Conservation (phyloP, 1,140 invertebrate species). For the Daktulosphaira vitifoliae region DNA sequence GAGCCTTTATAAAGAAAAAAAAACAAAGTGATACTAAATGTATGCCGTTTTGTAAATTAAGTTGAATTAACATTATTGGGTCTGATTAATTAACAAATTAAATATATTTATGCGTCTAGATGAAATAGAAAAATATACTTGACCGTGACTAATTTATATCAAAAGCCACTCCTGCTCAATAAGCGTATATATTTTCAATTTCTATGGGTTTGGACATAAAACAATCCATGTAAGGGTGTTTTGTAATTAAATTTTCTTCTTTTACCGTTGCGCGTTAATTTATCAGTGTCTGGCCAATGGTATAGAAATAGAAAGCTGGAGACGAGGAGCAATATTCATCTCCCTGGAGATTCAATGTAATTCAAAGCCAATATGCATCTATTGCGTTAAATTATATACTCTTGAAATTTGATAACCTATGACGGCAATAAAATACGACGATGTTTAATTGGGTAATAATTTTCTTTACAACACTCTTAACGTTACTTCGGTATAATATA, state of each 20-base stretch:
- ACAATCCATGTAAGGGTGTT: neutral
- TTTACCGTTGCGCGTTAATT: conserved; percentile 12
- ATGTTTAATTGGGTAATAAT: conserved; percentile 1
- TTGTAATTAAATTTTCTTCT: conserved; percentile 29
- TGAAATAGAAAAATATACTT: conserved; percentile 8
- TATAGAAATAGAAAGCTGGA: neutral
- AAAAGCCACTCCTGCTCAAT: neutral
- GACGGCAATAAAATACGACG: neutral
- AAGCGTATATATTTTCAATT: neutral
- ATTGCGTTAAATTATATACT: neutral
- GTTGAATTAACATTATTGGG: too few relatives aligned
- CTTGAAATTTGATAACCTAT: conserved; percentile 26
- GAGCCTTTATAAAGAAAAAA: too few relatives aligned
- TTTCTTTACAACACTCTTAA: neutral
- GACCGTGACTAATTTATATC: conserved; percentile 18
- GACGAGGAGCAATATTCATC: neutral
- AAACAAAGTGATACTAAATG: too few relatives aligned
- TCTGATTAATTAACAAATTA: too few relatives aligned
- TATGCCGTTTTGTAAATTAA: too few relatives aligned
- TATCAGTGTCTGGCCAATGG: conserved; percentile 1
- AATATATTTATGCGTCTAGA: too few relatives aligned
- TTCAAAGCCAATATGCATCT: conserved; percentile 12
- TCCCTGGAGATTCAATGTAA: neutral
- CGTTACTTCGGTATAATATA: too few relatives aligned
- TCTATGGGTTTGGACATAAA: neutral